Evolutionary conservation across 2,113 vertebrate species (phyloP), one percentile per base, ranked within the genome.

Genomic region (Parotia lawesii): DNA sequence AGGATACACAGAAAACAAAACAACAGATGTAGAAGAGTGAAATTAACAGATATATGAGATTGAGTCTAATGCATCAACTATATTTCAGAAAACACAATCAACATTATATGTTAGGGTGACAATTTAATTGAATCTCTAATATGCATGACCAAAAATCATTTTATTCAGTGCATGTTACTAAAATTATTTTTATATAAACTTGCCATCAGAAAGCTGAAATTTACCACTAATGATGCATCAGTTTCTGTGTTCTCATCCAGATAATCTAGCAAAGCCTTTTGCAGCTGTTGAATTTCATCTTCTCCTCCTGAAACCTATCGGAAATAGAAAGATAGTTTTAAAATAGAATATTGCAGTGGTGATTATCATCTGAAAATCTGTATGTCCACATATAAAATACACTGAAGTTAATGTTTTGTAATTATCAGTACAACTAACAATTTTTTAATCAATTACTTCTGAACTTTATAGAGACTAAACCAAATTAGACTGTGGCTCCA

Each of bases 241-340:
- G 97, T 99, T 95, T 99, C 99, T 25, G 98, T 98, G 60, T 99
- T 99, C 78, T 98, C 98, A 94, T 99, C 98, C 94, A 99, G 96
- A 96, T 99, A 99, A 97, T 99, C 98, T 94, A 99, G 97, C 35
- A 99, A 97, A 78, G 99, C 98, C 87, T 99, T 99, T 96, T 99
- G 99, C 45, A 99, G 97, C 76, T 99, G 98, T 90, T 99, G 99
- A 47, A 99, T 99, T 96, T 99, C 99, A 97, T 99, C 99, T 48
- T 90, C 97, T 80, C 97, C 97, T 96, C 97, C 97, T 54, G 98
- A 97, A 91, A 97, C 97, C 98, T 98, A 87, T 17, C 53, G 28
- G 45, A 96, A 58, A 62, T n/a, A 89, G 40, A 61, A 69, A 60
- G 45, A 61, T 28, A 79, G 22, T 48, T 85, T 89, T 73, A 72